A percentile compares a stretch with the other conserved stretches of the same genome.
Evolutionary conservation across 2,888 invertebrate genomes (phyloP).

Genomic region (Taenaris catops): DNA sequence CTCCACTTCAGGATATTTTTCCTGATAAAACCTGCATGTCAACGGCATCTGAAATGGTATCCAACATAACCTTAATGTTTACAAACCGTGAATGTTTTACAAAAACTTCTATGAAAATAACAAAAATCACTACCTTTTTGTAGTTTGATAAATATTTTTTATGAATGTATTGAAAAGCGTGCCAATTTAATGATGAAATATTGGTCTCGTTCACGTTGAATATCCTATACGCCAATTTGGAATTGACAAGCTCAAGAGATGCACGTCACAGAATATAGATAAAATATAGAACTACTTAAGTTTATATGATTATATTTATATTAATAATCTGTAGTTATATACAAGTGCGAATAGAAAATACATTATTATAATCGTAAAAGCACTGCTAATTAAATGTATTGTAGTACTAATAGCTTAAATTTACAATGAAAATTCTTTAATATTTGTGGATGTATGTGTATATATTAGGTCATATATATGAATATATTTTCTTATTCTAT

Average conservation of each 20-base stretch:
- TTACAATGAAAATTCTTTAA: no score
- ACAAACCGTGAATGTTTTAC: slow-evolving; percentile 5
- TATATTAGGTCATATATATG: no score
- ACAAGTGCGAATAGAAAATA: no score
- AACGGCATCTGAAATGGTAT: slow-evolving; percentile 85
- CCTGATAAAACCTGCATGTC: slow-evolving; percentile 97
- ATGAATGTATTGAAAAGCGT: slow-evolving; percentile 1
- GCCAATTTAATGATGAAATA: slow-evolving; percentile 55
- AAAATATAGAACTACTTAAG: no score
- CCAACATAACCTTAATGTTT: slow-evolving; percentile 51
- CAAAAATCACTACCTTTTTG: slow-evolving; percentile 11
- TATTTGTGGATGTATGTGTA: no score
- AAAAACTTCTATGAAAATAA: neutral
- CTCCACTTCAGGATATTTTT: slow-evolving; percentile 98
- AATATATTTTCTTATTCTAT: no score
- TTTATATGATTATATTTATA: neutral
- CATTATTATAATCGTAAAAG: no score
- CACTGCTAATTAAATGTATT: no score
- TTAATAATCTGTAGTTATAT: no score
- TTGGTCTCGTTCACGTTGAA: slow-evolving; percentile 66
- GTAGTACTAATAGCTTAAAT: no score
- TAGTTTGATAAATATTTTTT: slow-evolving; percentile 6
- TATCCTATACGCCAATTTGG: slow-evolving; percentile 21
- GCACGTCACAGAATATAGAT: neutral
- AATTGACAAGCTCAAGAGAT: slow-evolving; percentile 5